Evolutionary conservation across 2,113 vertebrate species (phyloP).

Genomic region (Syrmaticus mikado): DNA sequence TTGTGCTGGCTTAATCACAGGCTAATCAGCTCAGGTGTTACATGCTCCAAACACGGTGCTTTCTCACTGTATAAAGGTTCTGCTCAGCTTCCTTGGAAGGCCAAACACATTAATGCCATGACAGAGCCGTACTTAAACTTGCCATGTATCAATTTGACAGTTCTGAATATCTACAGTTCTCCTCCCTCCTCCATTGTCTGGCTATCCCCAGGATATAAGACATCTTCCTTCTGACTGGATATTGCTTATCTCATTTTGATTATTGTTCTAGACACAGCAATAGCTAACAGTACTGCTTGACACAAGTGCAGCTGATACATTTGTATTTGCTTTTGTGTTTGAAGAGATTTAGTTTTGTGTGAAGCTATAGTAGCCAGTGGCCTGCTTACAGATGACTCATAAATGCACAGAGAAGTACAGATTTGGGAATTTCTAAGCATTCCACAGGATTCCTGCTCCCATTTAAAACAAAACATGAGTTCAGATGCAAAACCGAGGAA

Average conservation of each 20-base stretch:
- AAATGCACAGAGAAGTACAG: background rate
- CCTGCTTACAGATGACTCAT: background rate
- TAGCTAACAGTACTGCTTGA: background rate
- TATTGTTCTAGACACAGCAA: background rate
- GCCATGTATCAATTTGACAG: background rate
- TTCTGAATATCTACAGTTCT: background rate
- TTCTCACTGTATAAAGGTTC: background rate
- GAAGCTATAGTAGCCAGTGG: background rate
- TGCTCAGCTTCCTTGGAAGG: background rate
- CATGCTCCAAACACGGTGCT: fast-evolving
- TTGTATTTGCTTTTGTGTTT: background rate
- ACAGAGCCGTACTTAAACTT: background rate
- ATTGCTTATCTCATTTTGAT: background rate
- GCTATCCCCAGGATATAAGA: background rate
- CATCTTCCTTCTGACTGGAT: background rate
- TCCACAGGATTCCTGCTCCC: background rate
- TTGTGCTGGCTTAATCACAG: background rate
- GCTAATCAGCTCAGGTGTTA: background rate
- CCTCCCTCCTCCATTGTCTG: background rate
- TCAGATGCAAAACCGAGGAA: background rate
- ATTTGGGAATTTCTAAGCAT: background rate
- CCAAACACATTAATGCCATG: background rate
- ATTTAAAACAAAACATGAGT: background rate
- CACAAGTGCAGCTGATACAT: fast-evolving
- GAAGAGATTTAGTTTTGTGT: background rate